Base-by-base conservation (phyloP, 2,113 vertebrate genomes). In the Halichoerus grypus region DNA sequence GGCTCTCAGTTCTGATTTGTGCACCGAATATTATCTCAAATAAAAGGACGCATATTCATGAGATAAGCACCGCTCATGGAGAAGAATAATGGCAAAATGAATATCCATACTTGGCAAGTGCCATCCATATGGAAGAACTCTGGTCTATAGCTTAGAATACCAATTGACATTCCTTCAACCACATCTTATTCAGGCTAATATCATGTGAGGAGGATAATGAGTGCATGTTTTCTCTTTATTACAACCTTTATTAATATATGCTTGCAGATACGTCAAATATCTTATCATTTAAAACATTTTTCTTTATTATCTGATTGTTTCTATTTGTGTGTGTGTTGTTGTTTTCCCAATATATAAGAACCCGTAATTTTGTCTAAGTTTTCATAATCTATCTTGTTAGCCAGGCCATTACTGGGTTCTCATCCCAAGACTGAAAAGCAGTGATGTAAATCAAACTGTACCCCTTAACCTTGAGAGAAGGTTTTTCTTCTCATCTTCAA, bases 1-100 rank as follows among this genome's bases (percentile, higher is more conserved):
- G 59, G 21, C 61, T 97, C 88, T 92, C 49, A 53, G 39, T 82
- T 77, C 28, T 92, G 18, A 94, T 85, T 33, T 94, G 10, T 88
- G 9, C 61, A 18, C 6, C 21, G 13, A 81, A 85, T 83, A 76
- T 92, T 26, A 55, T 63, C 49, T 88, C 69, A 95, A 82, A 91
- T 87, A 94, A 82, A 72, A 91, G 63, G 42, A 72, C 63, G 3
- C 26, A 67, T 76, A 77, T 71, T 84, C 33, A 77, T 76, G 9
- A 84, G 31, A 46, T 93, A 92, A 96, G 55, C 4, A 61, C 49
- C 74, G 85, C 63, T 92, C n/a, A 51, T 72, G 24, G 19, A 80
- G 65, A 95, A 84, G 36, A 94, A 86, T 84, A 69, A 74, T 22
- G 81, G 19, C 67, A 53, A 94, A 79, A 61, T 67, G 39, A 88